Conservation (phyloP, 2,888 invertebrate species). For the Scaptomyza tumidula region DNA sequence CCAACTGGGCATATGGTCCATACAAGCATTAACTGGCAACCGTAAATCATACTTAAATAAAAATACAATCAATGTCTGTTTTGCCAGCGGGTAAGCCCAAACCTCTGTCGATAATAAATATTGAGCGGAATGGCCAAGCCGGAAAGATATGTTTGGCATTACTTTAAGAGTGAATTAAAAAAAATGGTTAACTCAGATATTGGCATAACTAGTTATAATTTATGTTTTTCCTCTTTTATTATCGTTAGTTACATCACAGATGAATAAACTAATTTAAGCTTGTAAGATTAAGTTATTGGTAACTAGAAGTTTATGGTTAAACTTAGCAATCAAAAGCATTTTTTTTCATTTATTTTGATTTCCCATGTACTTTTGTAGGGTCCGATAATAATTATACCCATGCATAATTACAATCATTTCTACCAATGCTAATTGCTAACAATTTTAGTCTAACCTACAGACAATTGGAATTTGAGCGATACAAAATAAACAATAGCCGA, state of each 20-base stretch:
- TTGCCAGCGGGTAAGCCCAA: not conserved
- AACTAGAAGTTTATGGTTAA: no score
- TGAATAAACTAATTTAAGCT: not conserved
- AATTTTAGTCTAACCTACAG: constrained; percentile 48
- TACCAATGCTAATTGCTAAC: constrained; percentile 25
- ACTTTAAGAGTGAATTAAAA: not conserved
- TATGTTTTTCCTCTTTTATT: no score
- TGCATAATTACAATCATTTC: constrained; percentile 19
- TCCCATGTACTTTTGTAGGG: not conserved
- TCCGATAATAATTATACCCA: not conserved
- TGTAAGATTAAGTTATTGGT: not conserved
- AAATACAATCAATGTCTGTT: constrained; percentile 50
- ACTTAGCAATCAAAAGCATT: no score
- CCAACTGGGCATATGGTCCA: constrained; percentile 36
- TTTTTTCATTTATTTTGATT: not conserved
- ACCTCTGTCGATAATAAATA: constrained; percentile 21
- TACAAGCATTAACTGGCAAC: constrained; percentile 58
- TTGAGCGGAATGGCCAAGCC: constrained; percentile 6
- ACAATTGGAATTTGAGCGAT: constrained; percentile 26
- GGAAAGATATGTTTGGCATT: not conserved
- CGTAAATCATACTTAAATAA: constrained; percentile 74
- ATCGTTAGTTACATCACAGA: not conserved
- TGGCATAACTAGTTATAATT: no score
- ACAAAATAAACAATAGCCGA: constrained; percentile 24
- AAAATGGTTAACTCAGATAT: not conserved